A percentile compares a stretch with the other conserved stretches of the same genome.
Conservation (phyloP, 2,888 invertebrate genomes). For the Heliconius hortense region DNA sequence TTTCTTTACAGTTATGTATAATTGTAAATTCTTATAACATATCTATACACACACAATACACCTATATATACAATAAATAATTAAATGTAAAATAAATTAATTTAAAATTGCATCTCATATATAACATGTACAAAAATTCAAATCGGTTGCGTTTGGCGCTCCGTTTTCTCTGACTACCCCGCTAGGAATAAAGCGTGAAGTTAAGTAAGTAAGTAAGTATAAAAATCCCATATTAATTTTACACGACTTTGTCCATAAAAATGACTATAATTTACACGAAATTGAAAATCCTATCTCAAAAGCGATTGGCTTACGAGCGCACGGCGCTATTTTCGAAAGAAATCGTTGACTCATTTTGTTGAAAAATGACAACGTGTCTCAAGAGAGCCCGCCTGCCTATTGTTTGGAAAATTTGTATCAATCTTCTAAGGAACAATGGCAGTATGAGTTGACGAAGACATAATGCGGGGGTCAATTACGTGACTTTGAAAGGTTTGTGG, state of each 20-base stretch:
- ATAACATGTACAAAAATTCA: too few species aligned
- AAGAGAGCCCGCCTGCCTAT: conserved; percentile 5
- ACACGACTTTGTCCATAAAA: neutral
- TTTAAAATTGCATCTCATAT: too few species aligned
- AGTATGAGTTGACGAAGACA: conserved; percentile 4
- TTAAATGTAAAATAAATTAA: too few species aligned
- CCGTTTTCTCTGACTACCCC: too few species aligned
- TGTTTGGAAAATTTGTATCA: conserved; percentile 29
- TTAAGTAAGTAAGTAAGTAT: too few species aligned
- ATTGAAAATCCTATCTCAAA: neutral
- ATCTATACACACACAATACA: too few species aligned
- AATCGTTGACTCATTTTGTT: conserved; percentile 14
- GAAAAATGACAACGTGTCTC: conserved; percentile 27
- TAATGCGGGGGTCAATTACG: conserved; percentile 28
- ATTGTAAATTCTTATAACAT: too few species aligned
- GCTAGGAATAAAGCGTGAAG: too few species aligned
- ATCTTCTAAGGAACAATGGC: conserved; percentile 28
- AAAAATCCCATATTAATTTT: too few species aligned
- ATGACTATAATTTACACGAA: neutral
- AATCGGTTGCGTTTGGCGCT: too few species aligned
- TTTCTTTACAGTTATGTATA: too few species aligned
- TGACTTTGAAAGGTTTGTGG: conserved; percentile 25
- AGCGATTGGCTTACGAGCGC: neutral
- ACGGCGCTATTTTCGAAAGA: neutral
- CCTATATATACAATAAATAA: too few species aligned